Conservation (phyloP, 2,797 vertebrate genomes). For the Martes flavigula region DNA sequence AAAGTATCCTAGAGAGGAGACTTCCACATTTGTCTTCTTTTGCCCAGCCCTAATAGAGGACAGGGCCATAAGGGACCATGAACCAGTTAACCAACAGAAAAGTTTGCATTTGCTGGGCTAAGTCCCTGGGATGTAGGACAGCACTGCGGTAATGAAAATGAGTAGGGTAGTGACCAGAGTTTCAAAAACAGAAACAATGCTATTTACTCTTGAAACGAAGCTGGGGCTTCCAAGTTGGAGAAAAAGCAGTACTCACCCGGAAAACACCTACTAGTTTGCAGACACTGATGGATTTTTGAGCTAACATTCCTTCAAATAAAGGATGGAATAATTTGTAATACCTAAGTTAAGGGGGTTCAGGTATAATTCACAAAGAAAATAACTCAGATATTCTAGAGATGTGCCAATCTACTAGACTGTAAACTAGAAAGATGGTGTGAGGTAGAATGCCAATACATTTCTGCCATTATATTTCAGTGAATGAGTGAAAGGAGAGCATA, state of each 20-base stretch:
- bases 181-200: not conserved
- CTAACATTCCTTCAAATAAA: not conserved
- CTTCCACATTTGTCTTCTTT: not conserved
- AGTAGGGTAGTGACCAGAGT: not conserved
- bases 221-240: not conserved
- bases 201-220: not conserved
- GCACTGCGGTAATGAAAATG: not conserved
- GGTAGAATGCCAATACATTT: not conserved
- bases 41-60: not conserved
- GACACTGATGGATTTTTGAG: not conserved
- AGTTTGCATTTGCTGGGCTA: not conserved
- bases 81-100: not conserved
- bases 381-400: not conserved
- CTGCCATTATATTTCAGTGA: not conserved
- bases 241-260: not conserved
- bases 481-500: not conserved
- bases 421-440: not conserved
- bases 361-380: slow-evolving; percentile 40
- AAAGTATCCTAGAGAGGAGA: not conserved
- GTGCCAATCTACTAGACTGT: not conserved
- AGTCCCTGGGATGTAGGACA: not conserved
- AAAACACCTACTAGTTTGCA: not conserved
- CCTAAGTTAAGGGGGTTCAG: not conserved
- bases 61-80: not conserved
- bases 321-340: not conserved